phyloP scores from a whole-genome alignment of 2,113 vertebrate species.

The Poeciliopsis turrubarensis region DNA sequence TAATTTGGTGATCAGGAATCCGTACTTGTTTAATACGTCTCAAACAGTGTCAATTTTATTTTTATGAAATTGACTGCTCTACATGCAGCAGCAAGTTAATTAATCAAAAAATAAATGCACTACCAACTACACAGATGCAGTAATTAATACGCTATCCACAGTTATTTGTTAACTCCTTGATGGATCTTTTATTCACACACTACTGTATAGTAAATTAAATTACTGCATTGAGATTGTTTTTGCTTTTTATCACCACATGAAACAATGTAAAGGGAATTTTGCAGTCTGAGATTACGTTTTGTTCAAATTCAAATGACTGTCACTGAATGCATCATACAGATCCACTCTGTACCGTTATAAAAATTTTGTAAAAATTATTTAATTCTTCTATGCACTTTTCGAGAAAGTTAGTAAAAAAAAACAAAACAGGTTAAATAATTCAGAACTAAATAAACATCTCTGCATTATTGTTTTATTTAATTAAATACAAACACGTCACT shows the following conservation, averaged over 20 bases:
- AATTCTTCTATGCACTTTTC: too few species aligned
- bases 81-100: neutral
- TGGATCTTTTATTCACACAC: neutral
- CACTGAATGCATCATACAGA: neutral
- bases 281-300: neutral
- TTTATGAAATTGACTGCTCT: neutral
- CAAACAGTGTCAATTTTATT: neutral
- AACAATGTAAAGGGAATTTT: neutral
- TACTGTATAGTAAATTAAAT: neutral
- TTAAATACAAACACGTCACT: neutral
- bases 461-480: neutral
- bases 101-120: neutral
- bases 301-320: too few species aligned
- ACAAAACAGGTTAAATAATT: neutral
- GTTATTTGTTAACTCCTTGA: neutral
- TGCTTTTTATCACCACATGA: neutral
- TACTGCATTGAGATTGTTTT: neutral
- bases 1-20: neutral
- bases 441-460: neutral
- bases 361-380: neutral
- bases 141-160: neutral
- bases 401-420: neutral
- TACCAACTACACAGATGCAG: too few species aligned
- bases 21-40: neutral
- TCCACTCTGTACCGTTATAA: neutral